Conservation (phyloP, 2,888 invertebrate genomes). For the Acanthopleura granulata region DNA sequence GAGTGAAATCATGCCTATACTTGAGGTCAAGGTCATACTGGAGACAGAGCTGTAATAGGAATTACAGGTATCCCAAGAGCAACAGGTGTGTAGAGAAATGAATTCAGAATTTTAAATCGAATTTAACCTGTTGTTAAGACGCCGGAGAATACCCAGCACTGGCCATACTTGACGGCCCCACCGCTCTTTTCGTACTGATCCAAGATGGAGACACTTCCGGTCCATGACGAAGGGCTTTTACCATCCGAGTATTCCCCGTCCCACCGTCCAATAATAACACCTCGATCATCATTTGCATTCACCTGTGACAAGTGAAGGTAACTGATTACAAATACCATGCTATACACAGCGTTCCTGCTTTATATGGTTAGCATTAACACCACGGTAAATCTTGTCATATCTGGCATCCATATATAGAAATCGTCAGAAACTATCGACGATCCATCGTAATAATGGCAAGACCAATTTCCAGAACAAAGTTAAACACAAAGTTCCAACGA, state of each 20-base stretch:
- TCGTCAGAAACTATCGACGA: too few species aligned
- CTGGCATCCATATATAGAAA: background rate
- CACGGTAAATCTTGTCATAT: too few species aligned
- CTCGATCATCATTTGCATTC: constrained; percentile 80
- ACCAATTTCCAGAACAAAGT: too few species aligned
- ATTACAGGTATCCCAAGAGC: too few species aligned
- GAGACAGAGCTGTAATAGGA: too few species aligned
- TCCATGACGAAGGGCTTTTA: constrained; percentile 40
- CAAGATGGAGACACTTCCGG: constrained; percentile 43
- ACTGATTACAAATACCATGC: background rate
- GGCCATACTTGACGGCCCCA: constrained; percentile 49
- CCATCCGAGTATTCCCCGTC: constrained; percentile 38
- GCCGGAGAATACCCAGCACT: constrained; percentile 61
- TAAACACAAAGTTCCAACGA: too few species aligned
- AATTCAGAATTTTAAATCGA: background rate
- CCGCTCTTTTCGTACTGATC: constrained; percentile 31
- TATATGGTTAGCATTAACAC: background rate
- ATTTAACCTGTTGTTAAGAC: constrained; percentile 71
- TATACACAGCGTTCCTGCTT: background rate
- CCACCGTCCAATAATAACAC: constrained; percentile 72
- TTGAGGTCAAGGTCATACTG: too few species aligned
- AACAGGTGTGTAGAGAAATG: too few species aligned
- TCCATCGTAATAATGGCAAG: too few species aligned
- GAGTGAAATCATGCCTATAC: too few species aligned
- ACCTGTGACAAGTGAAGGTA: constrained; percentile 47